Evolutionary conservation across 2,797 vertebrate genomes (phyloP).

Genomic region (Smutsia temminckii): DNA sequence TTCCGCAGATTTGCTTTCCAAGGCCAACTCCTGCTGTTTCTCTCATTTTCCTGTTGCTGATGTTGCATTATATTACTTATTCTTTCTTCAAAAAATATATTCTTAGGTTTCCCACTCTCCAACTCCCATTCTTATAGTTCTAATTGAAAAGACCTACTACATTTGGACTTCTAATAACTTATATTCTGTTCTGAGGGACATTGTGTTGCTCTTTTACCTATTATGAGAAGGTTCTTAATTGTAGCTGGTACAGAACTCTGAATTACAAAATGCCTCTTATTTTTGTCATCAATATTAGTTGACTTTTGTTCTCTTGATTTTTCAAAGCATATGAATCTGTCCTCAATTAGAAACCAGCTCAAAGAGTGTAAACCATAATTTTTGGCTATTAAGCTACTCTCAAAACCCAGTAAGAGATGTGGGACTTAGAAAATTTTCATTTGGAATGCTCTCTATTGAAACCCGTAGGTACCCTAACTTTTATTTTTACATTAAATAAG

Average conservation of each 20-base stretch:
- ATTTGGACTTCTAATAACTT: constrained; percentile 37
- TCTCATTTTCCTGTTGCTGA: background rate
- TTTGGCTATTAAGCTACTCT: constrained; percentile 31
- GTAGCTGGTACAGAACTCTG: constrained; percentile 34
- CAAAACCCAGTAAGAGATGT: constrained; percentile 51
- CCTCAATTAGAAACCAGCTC: constrained; percentile 5
- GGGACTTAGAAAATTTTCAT: constrained; percentile 39
- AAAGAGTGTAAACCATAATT: background rate
- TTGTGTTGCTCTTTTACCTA: constrained; percentile 41
- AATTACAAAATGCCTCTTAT: constrained; percentile 34
- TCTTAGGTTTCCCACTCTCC: constrained; percentile 26
- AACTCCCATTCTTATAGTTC: constrained; percentile 10
- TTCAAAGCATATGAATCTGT: constrained; percentile 44
- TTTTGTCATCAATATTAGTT: constrained; percentile 33
- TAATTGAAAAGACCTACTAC: constrained; percentile 8
- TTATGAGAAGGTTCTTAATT: constrained; percentile 9
- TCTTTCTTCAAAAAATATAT: constrained; percentile 24
- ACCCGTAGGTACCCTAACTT: background rate
- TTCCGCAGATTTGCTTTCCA: constrained; percentile 20
- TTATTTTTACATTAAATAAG: constrained; percentile 43
- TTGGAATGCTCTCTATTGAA: background rate
- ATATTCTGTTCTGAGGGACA: constrained; percentile 36
- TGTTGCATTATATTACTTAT: background rate
- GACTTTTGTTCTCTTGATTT: constrained; percentile 45
- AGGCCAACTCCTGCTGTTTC: background rate